These are phyloP conservation scores for Drosophila nannoptera DNA, from an alignment of 1,140 invertebrate species.

Conservation along the genomic window DNA sequence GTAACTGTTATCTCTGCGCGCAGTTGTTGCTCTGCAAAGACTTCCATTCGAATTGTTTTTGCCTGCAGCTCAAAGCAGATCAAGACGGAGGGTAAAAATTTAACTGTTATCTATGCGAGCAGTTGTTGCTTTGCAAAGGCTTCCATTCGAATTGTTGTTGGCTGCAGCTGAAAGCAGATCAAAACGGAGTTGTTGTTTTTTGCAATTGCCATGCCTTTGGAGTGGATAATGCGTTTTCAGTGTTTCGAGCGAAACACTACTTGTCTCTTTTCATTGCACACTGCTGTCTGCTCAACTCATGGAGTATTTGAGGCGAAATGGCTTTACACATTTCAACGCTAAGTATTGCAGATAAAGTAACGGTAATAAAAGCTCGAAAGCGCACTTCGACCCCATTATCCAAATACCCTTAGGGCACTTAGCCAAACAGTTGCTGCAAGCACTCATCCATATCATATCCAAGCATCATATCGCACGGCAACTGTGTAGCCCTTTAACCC, in stretches of 20 bases:
- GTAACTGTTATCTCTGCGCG: neutral
- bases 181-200: neutral
- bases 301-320: too few relatives aligned
- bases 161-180: neutral
- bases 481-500: neutral
- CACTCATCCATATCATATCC: conserved; percentile 28
- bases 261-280: neutral
- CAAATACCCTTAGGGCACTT: neutral
- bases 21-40: neutral
- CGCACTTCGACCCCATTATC: neutral
- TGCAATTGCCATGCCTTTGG: neutral
- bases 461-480: conserved; percentile 22
- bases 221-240: neutral
- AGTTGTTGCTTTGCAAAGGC: too few relatives aligned
- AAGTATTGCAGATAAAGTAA: too few relatives aligned
- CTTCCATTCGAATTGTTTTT: neutral
- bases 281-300: too few relatives aligned
- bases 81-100: too few relatives aligned
- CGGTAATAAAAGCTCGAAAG: neutral
- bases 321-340: too few relatives aligned
- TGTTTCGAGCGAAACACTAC: neutral
- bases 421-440: neutral
- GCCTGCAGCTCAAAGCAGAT: neutral
- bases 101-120: too few relatives aligned
- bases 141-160: too few relatives aligned